Conservation (phyloP, 2,113 vertebrate species). For the Thermophis baileyi region DNA sequence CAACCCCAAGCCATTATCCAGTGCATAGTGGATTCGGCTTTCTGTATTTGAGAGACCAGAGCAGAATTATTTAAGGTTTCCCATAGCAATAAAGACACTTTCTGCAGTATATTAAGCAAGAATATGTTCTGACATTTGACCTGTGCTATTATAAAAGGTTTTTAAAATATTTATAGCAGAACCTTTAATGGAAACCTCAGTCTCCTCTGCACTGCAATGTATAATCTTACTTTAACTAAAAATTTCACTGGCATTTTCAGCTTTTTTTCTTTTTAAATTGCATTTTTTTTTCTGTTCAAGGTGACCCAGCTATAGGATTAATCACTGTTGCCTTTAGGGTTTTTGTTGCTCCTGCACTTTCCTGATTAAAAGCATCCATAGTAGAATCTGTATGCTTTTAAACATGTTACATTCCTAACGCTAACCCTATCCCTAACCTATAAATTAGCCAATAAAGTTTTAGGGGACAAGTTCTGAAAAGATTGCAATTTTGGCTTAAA, state of each 20-base stretch:
- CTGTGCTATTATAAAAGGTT: background rate
- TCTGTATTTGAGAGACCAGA: background rate
- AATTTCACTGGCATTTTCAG: background rate
- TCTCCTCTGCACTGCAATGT: background rate
- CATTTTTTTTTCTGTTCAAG: background rate
- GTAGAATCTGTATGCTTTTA: background rate
- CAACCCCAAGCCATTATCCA: background rate
- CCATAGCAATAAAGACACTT: background rate
- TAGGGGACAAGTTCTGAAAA: slow-evolving; percentile 33
- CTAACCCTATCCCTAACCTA: background rate
- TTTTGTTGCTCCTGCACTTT: background rate
- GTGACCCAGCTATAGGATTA: background rate
- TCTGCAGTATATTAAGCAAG: background rate
- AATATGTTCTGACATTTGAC: background rate
- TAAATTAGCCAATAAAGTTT: fast-evolving
- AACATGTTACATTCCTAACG: background rate
- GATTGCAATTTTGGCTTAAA: slow-evolving; percentile 39
- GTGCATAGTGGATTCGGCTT: background rate
- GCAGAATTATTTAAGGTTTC: background rate
- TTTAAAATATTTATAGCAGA: background rate
- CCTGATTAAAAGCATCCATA: background rate
- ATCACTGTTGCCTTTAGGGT: background rate
- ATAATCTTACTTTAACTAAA: background rate
- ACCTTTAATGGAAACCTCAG: background rate
- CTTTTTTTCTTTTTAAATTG: background rate